Conservation (phyloP, 2,888 invertebrate genomes). For the Erebia palarica region DNA sequence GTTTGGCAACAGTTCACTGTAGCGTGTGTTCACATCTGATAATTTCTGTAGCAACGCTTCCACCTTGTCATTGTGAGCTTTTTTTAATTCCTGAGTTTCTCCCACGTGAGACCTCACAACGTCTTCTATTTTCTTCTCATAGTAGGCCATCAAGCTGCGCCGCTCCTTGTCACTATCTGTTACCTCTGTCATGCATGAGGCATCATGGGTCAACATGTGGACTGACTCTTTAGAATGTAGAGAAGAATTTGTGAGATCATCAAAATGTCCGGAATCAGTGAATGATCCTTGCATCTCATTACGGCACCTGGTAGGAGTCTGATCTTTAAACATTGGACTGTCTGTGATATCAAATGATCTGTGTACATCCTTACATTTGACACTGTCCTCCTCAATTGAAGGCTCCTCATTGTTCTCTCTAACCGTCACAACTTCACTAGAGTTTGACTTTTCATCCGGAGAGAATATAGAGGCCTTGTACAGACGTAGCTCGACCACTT, state of each 20-base stretch:
- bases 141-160: conserved; percentile 85
- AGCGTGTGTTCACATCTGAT: conserved; percentile 88
- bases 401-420: conserved; percentile 84
- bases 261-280: conserved; percentile 93
- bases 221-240: conserved; percentile 90
- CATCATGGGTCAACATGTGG: conserved; percentile 80
- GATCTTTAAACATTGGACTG: conserved; percentile 74
- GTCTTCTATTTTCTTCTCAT: conserved; percentile 89
- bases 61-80: conserved; percentile 90
- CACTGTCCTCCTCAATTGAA: conserved; percentile 61
- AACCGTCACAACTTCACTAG: conserved; percentile 88
- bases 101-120: conserved; percentile 83
- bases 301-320: conserved; percentile 71
- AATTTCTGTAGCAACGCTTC: conserved; percentile 88
- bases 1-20: conserved; percentile 89
- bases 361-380: conserved; percentile 70
- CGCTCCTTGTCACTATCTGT: conserved; percentile 85
- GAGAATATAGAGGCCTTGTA: conserved; percentile 91
- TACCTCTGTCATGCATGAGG: conserved; percentile 76
- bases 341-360: conserved; percentile 75
- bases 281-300: conserved; percentile 89
- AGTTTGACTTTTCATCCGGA: conserved; percentile 90
- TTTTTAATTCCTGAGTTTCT: conserved; percentile 89
- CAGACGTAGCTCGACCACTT: conserved; percentile 90
- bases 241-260: conserved; percentile 89